A percentile compares a stretch with the other conserved stretches of the same genome.
These are phyloP conservation scores for Lithophane leautieri DNA, from an alignment of 2,888 invertebrate species.

Conservation along the genomic window DNA sequence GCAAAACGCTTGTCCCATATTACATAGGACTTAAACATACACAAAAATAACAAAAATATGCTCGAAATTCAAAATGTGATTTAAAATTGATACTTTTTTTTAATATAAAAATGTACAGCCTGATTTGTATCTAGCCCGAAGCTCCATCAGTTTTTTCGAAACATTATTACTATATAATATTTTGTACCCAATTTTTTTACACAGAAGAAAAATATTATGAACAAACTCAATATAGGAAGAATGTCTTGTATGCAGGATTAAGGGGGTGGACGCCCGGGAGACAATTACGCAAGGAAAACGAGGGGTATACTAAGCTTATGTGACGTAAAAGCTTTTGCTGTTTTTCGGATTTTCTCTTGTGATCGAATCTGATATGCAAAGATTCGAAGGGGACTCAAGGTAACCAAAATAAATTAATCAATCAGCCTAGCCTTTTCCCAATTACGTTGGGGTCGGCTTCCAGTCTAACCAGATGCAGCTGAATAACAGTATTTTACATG, in stretches of 20 bases:
- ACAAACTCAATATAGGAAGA: slow-evolving; percentile 51
- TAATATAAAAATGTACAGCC: background rate
- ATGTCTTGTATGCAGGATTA: slow-evolving; percentile 47
- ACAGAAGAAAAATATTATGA: slow-evolving; percentile 49
- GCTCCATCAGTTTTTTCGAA: background rate
- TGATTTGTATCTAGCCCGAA: background rate
- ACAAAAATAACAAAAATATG: background rate
- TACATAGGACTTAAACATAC: no score
- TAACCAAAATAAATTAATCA: no score
- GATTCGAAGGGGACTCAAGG: background rate
- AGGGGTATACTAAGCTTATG: slow-evolving; percentile 29
- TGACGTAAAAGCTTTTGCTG: background rate
- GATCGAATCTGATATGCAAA: background rate
- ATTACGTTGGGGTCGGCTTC: no score
- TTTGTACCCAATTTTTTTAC: slow-evolving; percentile 39
- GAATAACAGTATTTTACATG: no score
- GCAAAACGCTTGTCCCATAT: background rate
- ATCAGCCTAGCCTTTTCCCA: no score
- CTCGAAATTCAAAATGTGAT: background rate
- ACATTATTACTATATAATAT: slow-evolving; percentile 15
- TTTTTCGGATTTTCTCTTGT: background rate
- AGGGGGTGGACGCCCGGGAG: slow-evolving; percentile 40
- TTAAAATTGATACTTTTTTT: background rate
- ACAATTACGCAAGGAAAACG: slow-evolving; percentile 59
- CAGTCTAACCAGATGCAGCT: no score